Percentiles rank a stretch among this genome's conserved stretches.
Conservation (phyloP, 2,888 invertebrate genomes). For the Coecobrya sp. region DNA sequence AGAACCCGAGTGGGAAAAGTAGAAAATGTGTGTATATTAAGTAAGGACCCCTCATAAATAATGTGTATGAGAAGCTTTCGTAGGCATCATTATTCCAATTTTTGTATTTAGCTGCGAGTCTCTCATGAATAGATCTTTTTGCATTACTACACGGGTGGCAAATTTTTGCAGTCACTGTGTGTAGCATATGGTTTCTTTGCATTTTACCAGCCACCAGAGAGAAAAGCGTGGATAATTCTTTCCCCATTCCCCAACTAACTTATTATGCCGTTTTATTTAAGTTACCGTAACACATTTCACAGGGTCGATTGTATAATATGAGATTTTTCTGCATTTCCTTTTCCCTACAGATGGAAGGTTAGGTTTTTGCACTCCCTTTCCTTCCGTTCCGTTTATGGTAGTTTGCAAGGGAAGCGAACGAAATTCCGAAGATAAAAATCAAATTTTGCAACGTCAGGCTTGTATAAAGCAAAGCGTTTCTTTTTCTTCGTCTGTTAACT, state of each 20-base stretch:
- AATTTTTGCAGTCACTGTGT: background rate
- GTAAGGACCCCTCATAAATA: background rate
- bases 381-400: background rate
- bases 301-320: background rate
- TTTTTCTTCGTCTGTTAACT: background rate
- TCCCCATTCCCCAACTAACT: background rate
- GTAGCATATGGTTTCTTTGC: background rate
- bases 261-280: constrained; percentile 4
- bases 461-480: background rate
- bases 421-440: background rate
- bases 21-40: background rate
- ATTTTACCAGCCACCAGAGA: background rate
- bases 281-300: constrained; percentile 3
- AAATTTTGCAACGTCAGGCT: constrained; percentile 18
- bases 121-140: background rate
- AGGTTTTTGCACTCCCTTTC: background rate
- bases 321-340: background rate
- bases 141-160: background rate
- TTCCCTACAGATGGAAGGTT: background rate
- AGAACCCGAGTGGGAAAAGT: background rate
- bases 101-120: background rate
- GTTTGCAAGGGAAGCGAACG: background rate
- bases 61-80: background rate
- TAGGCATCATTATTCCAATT: background rate
- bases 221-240: background rate